These are phyloP conservation scores for Scrobipalpa costella DNA, from an alignment of 2,888 invertebrate genomes.

Conservation along the genomic window DNA sequence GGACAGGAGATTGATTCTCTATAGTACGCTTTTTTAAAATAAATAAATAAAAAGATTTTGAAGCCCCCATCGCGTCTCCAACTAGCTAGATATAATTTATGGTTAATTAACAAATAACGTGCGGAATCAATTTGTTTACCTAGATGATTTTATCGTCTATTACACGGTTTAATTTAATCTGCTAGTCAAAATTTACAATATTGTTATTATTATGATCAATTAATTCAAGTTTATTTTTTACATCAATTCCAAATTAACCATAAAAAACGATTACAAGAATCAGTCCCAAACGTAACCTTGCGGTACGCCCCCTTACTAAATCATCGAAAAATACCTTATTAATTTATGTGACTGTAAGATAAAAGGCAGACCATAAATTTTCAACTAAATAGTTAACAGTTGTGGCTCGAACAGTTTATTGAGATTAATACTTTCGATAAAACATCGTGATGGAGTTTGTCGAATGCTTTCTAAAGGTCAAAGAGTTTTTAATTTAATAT, in stretches of 20 bases:
- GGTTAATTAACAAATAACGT: too few relatives aligned
- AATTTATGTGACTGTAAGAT: constrained; percentile 26
- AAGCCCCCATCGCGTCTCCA: too few relatives aligned
- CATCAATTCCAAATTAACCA: not conserved
- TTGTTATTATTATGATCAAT: too few relatives aligned
- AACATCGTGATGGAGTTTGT: constrained; percentile 17
- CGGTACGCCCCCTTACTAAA: constrained; percentile 21
- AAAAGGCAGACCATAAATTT: constrained; percentile 26
- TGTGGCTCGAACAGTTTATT: constrained; percentile 22
- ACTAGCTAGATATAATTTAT: too few relatives aligned
- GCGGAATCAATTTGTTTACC: too few relatives aligned
- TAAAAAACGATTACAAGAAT: constrained; percentile 11
- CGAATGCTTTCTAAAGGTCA: constrained; percentile 18
- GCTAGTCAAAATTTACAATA: too few relatives aligned
- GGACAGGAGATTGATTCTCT: too few relatives aligned
- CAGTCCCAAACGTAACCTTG: constrained; percentile 24
- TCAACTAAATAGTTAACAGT: constrained; percentile 23
- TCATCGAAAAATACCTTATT: constrained; percentile 24
- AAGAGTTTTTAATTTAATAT: not conserved
- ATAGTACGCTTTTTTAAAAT: too few relatives aligned
- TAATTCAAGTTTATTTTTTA: not conserved
- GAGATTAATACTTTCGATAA: constrained; percentile 26
- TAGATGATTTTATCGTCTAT: too few relatives aligned
- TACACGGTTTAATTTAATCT: too few relatives aligned
- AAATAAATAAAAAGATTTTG: too few relatives aligned